Base-by-base conservation (phyloP, 2,797 vertebrate species). In the Hippocampus kuda region DNA sequence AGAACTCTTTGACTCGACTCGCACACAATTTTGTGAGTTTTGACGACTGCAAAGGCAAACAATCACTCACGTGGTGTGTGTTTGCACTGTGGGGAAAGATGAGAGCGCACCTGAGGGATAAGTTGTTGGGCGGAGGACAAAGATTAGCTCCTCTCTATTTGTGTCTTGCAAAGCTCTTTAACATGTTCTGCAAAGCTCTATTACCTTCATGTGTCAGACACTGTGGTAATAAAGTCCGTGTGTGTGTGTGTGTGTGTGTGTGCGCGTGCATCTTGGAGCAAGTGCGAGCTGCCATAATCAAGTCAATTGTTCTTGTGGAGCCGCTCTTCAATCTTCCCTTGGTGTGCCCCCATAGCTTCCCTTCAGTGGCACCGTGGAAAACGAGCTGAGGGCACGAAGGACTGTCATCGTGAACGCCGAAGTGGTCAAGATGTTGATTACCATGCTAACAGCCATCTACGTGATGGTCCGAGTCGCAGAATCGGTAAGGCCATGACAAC, bases 391-490 rank as follows among this genome's bases (percentile, higher is more conserved):
- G 65, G 72, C 56, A 48, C 74, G 67, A 42, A 73, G 80, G 79
- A 81, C 41, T 53, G 71, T 49, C 41, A 41, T 11, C 68, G 48
- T 73, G 61, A 69, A 15, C 11, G 27, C 2, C 12, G 67, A 75
- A 74, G 71, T 64, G 60, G 79, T 71, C 79, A 85, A 78, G 81
- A 95, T 95, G 94, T 86, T 94, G 89, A 89, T 89, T 20, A 91
- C 93, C 48, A 91, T 95, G 89, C 86, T 94, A 81, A 94, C 93
- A 26, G 93, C 91, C 0, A 90, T 94, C 79, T 94, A 92, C 70
- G 83, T 94, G 12, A 82, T 92, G 86, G 91, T 94, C 78, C 88
- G 77, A 77, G 89, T 84, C 0, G 84, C 89, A 67, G 91, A 91
- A 16, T 90, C 92, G 93, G 93, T 94, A 90, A 93, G 92, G 75